Conservation (phyloP, 1,140 invertebrate species). For the Copidosoma floridanum region DNA sequence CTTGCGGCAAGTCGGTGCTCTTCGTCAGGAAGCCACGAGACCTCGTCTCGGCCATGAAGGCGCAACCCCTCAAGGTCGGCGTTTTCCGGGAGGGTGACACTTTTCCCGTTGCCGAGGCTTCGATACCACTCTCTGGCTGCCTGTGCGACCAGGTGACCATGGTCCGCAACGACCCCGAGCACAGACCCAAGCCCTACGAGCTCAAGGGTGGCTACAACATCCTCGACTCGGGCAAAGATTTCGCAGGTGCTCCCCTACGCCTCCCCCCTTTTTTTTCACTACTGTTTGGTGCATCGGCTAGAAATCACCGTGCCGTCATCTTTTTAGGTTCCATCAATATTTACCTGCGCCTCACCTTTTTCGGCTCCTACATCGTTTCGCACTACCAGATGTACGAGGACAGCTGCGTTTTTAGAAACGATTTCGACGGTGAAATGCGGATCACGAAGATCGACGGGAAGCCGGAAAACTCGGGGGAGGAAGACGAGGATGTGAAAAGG, state of each 20-base stretch:
- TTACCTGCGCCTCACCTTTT: constrained; percentile 40
- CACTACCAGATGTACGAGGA: constrained; percentile 39
- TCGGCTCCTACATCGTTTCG: constrained; percentile 41
- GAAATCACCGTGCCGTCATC: too few relatives aligned
- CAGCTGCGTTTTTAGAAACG: constrained; percentile 37
- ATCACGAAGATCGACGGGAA: constrained; percentile 28
- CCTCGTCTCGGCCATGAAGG: constrained; percentile 40
- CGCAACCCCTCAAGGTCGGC: constrained; percentile 38
- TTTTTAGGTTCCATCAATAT: constrained; percentile 40
- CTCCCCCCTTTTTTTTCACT: too few relatives aligned
- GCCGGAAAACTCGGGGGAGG: background rate
- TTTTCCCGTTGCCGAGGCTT: constrained; percentile 47
- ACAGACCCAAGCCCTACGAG: constrained; percentile 43
- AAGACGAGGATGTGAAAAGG: background rate
- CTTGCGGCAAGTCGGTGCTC: constrained; percentile 43
- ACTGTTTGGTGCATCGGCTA: too few relatives aligned
- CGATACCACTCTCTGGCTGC: constrained; percentile 44
- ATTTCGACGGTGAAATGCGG: constrained; percentile 33
- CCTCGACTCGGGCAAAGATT: constrained; percentile 45
- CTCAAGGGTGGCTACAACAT: constrained; percentile 41
- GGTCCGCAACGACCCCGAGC: constrained; percentile 42
- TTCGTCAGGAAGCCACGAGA: constrained; percentile 45
- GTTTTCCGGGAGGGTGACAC: constrained; percentile 46
- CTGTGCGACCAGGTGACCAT: constrained; percentile 50
- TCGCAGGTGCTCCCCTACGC: constrained; percentile 34